A percentile compares a stretch with the other conserved stretches of the same genome.
These are phyloP conservation scores for Manduca sexta DNA, from an alignment of 1,140 invertebrate genomes.

Conservation along the genomic window DNA sequence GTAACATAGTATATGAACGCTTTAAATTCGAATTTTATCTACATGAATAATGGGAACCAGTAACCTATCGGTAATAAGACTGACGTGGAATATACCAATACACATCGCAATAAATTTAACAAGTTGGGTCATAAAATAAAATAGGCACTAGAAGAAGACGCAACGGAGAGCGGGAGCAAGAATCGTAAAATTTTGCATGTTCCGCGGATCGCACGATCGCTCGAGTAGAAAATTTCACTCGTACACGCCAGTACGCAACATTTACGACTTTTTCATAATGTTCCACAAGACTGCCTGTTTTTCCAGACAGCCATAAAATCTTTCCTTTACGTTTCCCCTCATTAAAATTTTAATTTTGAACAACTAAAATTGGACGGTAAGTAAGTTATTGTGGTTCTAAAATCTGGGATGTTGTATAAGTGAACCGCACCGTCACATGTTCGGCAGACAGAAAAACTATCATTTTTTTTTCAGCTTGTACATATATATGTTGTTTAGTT, in stretches of 20 bases:
- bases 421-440: no score
- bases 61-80: no score
- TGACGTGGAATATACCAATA: neutral
- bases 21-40: no score
- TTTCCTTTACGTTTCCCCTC: conserved; percentile 23
- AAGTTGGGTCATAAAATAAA: conserved; percentile 18
- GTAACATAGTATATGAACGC: no score
- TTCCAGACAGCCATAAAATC: conserved; percentile 41
- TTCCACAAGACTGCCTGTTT: conserved; percentile 33
- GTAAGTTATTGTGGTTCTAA: no score
- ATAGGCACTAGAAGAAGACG: conserved; percentile 19
- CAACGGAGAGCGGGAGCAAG: conserved; percentile 13
- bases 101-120: conserved; percentile 9
- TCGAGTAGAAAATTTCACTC: conserved; percentile 44
- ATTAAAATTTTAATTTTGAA: conserved; percentile 17
- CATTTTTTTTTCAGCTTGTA: no score
- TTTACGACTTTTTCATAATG: conserved; percentile 51
- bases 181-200: conserved; percentile 49
- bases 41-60: no score
- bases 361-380: conserved; percentile 12
- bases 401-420: no score
- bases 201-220: conserved; percentile 31
- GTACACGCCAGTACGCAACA: conserved; percentile 37
- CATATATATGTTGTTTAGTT: no score
- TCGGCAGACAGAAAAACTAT: no score